A percentile compares a stretch with the other conserved stretches of the same genome.
Conservation (phyloP, 2,113 vertebrate species). For the Syngnathus floridae region DNA sequence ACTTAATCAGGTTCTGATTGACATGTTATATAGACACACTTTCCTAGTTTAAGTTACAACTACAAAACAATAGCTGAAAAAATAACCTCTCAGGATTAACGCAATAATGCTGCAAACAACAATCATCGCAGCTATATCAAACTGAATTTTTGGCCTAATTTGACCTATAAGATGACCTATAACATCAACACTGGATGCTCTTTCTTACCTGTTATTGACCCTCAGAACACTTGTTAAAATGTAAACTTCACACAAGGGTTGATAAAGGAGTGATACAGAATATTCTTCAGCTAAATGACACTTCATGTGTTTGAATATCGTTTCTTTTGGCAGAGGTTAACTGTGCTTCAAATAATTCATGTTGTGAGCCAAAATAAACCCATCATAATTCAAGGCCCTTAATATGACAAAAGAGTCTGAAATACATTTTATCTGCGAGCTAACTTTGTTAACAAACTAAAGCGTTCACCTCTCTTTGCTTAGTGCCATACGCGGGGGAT, state of each 20-base stretch:
- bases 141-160: constrained; percentile 30
- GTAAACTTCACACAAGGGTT: background rate
- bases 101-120: background rate
- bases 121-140: constrained; percentile 5
- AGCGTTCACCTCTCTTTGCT: constrained; percentile 86
- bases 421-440: background rate
- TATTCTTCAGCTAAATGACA: background rate
- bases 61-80: background rate
- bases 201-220: constrained; percentile 34
- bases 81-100: background rate
- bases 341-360: background rate
- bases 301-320: background rate
- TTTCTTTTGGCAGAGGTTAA: background rate
- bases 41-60: background rate
- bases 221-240: constrained; percentile 20
- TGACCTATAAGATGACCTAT: constrained; percentile 13
- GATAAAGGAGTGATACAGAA: background rate
- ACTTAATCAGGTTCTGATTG: background rate
- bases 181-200: constrained; percentile 33
- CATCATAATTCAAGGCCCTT: no score
- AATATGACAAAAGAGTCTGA: background rate
- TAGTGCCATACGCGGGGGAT: constrained; percentile 92
- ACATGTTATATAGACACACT: background rate
- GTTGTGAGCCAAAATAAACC: background rate
- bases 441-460: background rate